A percentile compares a stretch with the other conserved stretches of the same genome.
Evolutionary conservation across 2,888 invertebrate genomes (phyloP).

Genomic region (Lithophane socia): DNA sequence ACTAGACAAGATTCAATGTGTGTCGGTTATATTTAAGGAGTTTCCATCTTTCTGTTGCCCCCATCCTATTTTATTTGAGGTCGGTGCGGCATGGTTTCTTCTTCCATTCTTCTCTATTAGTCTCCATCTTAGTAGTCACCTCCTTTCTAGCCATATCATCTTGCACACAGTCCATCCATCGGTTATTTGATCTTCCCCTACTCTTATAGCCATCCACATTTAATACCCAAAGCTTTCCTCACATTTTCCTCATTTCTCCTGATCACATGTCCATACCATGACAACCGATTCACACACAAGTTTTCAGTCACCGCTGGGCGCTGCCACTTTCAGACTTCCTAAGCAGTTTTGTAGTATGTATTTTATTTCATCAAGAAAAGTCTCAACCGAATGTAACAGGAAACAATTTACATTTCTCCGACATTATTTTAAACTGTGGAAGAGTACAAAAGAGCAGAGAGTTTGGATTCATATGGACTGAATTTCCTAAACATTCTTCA

Average conservation of each 20-base stretch:
- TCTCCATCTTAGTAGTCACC: neutral
- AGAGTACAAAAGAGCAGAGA: neutral
- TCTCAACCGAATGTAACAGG: neutral
- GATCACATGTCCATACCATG: no score
- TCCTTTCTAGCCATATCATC: neutral
- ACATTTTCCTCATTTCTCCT: neutral
- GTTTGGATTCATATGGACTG: neutral
- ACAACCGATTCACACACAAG: neutral
- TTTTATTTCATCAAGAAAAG: slow-evolving; percentile 6
- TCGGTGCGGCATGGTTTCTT: neutral
- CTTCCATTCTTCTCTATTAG: neutral
- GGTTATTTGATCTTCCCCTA: neutral
- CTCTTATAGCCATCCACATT: neutral
- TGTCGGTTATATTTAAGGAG: neutral
- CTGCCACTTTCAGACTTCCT: neutral
- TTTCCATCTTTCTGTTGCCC: neutral
- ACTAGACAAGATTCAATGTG: neutral
- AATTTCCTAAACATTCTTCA: slow-evolving; percentile 35
- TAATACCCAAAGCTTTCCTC: neutral
- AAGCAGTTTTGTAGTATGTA: neutral
- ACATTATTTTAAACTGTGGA: slow-evolving; percentile 13
- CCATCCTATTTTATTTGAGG: neutral
- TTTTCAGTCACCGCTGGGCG: neutral
- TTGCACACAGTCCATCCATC: neutral
- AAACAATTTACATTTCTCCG: neutral